Percentiles rank a stretch among this genome's conserved stretches.
Evolutionary conservation across 2,113 vertebrate species (phyloP).

Genomic region (Hypomesus transpacificus): DNA sequence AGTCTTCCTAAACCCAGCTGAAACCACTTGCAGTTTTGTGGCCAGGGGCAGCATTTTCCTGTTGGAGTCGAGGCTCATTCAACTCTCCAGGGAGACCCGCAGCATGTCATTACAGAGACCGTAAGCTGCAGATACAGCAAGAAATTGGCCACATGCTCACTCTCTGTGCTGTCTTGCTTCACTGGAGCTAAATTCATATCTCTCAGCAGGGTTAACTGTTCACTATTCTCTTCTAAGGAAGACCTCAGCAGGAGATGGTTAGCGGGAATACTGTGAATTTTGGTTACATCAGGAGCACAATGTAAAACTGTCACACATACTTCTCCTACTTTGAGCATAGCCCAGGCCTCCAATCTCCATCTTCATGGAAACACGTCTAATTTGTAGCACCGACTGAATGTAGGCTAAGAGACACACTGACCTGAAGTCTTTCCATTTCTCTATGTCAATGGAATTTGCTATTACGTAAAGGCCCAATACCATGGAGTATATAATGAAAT

Average conservation of each 20-base stretch:
- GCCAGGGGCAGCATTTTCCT: slow-evolving; percentile 51
- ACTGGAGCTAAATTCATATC: slow-evolving; percentile 45
- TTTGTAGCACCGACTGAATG: slow-evolving; percentile 48
- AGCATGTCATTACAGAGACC: slow-evolving; percentile 65
- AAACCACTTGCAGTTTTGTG: slow-evolving; percentile 54
- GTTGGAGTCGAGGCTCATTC: slow-evolving; percentile 50
- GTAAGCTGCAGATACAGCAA: slow-evolving; percentile 65
- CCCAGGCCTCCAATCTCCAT: not conserved
- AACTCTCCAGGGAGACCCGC: slow-evolving; percentile 54
- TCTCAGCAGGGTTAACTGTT: slow-evolving; percentile 44
- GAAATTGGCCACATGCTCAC: slow-evolving; percentile 61
- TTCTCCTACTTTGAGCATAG: not conserved
- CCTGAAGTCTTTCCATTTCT: slow-evolving; percentile 61
- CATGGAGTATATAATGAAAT: slow-evolving; percentile 56
- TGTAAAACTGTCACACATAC: not conserved
- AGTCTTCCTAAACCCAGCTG: slow-evolving; percentile 30
- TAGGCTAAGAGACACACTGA: slow-evolving; percentile 23
- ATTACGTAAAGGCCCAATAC: slow-evolving; percentile 59
- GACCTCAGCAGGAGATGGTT: not conserved
- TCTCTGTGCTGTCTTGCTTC: slow-evolving; percentile 53
- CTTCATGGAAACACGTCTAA: slow-evolving; percentile 40
- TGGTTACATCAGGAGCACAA: not conserved
- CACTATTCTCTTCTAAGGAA: slow-evolving; percentile 1
- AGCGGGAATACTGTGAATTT: not conserved
- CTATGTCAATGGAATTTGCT: slow-evolving; percentile 54